Percentiles rank a stretch among this genome's conserved stretches.
phyloP scores from a whole-genome alignment of 2,113 vertebrate species.

The Nibea albiflora region DNA sequence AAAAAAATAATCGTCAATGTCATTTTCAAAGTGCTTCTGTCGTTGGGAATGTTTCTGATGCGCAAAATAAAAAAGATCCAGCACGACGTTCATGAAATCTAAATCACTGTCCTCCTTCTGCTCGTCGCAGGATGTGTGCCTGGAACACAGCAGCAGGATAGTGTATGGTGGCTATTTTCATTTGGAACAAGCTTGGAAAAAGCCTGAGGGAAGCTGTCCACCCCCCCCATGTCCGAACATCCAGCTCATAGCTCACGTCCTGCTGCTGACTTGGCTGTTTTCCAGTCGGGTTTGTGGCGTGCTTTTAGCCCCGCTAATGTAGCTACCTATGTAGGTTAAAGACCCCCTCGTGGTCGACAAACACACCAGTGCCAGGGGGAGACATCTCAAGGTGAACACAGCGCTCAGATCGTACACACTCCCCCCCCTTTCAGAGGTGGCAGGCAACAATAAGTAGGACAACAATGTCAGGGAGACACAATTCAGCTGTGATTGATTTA shows the following conservation, averaged over 20 bases:
- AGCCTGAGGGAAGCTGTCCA: constrained; percentile 62
- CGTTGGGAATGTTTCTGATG: neutral
- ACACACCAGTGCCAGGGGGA: constrained; percentile 69
- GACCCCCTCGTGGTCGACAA: constrained; percentile 79
- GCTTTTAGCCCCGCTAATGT: constrained; percentile 80
- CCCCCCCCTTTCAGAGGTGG: constrained; percentile 33
- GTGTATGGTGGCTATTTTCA: constrained; percentile 62
- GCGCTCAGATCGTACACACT: constrained; percentile 32
- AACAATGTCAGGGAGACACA: constrained; percentile 55
- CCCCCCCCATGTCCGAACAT: constrained; percentile 59
- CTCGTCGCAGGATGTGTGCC: constrained; percentile 35
- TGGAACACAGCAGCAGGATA: constrained; percentile 47
- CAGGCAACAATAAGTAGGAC: constrained; percentile 55
- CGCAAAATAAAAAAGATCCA: constrained; percentile 3
- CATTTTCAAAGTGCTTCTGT: neutral
- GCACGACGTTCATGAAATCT: neutral
- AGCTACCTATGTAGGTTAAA: constrained; percentile 85
- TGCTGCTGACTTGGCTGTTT: constrained; percentile 79
- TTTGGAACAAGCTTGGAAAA: constrained; percentile 52
- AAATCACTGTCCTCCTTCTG: constrained; percentile 31
- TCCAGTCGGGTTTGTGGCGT: constrained; percentile 66
- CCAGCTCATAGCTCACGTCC: constrained; percentile 59
- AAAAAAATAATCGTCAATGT: neutral
- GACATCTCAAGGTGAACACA: constrained; percentile 79
- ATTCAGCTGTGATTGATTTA: constrained; percentile 56